These are phyloP conservation scores for Scophthalmus maximus DNA, from an alignment of 2,113 vertebrate genomes.

Conservation along the genomic window DNA sequence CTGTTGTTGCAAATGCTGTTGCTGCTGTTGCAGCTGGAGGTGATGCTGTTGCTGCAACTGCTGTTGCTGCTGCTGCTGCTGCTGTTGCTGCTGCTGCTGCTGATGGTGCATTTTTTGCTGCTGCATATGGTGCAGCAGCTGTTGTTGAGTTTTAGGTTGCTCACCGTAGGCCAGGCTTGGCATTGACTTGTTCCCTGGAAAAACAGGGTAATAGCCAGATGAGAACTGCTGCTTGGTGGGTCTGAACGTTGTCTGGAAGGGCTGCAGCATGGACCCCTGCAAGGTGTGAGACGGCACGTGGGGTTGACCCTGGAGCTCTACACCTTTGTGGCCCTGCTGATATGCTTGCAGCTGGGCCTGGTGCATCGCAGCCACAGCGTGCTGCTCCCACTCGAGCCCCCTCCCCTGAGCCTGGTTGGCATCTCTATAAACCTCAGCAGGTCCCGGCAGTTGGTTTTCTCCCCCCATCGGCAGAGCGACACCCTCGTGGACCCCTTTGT, in stretches of 20 bases:
- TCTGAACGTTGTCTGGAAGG: slow-evolving; percentile 93
- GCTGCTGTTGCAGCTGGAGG: slow-evolving; percentile 70
- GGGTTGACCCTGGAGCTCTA: slow-evolving; percentile 72
- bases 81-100: slow-evolving; percentile 54
- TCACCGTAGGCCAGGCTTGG: slow-evolving; percentile 71
- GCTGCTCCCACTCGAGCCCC: slow-evolving; percentile 85
- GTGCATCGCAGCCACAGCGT: slow-evolving; percentile 73
- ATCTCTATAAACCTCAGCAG: slow-evolving; percentile 87
- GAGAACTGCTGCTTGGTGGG: slow-evolving; percentile 88
- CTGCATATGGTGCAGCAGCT: slow-evolving; percentile 79
- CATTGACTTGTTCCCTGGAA: slow-evolving; percentile 81
- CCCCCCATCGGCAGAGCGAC: slow-evolving; percentile 75
- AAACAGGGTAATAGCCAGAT: slow-evolving; percentile 86
- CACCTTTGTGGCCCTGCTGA: slow-evolving; percentile 83
- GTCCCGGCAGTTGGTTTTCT: slow-evolving; percentile 83
- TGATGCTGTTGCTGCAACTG: slow-evolving; percentile 72
- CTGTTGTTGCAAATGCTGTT: slow-evolving; percentile 58
- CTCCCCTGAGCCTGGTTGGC: slow-evolving; percentile 73
- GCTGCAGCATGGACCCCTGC: slow-evolving; percentile 86
- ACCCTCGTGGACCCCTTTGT: slow-evolving; percentile 83
- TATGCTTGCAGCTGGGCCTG: slow-evolving; percentile 80
- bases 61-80: slow-evolving; percentile 68
- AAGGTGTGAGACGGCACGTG: slow-evolving; percentile 66
- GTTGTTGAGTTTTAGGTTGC: slow-evolving; percentile 79
- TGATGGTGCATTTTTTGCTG: slow-evolving; percentile 75